Percentiles rank a stretch among this genome's conserved stretches.
These are phyloP conservation scores for Agelaius tricolor DNA, from an alignment of 2,113 vertebrate genomes.

Conservation along the genomic window DNA sequence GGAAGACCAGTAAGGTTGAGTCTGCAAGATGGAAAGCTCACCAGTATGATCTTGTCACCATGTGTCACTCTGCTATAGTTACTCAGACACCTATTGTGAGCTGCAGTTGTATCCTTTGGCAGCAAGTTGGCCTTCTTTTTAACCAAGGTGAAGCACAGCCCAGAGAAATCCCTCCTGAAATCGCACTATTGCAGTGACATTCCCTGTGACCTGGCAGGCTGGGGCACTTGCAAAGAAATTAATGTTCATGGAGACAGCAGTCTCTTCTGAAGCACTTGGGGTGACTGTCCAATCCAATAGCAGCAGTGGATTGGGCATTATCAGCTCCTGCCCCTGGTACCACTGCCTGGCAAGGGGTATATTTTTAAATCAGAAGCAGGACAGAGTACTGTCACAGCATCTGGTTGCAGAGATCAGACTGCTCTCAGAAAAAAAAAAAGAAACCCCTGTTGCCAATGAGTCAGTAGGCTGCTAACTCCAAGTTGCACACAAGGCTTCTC, in stretches of 20 bases:
- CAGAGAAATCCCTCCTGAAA: not conserved
- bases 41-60: not conserved
- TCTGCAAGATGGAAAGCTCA: not conserved
- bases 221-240: not conserved
- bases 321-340: not conserved
- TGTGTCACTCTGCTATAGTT: not conserved
- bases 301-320: fast-evolving
- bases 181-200: not conserved
- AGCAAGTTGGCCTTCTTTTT: not conserved
- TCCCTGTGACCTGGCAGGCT: not conserved
- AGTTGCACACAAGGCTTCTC: not conserved
- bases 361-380: not conserved
- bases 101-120: not conserved
- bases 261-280: not conserved
- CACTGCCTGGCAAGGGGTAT: not conserved
- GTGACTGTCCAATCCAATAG: fast-evolving
- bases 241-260: not conserved
- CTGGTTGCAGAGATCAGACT: not conserved
- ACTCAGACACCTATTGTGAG: not conserved
- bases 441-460: not conserved
- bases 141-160: not conserved
- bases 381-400: not conserved
- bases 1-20: not conserved
- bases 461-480: not conserved
- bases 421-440: not conserved